These are phyloP conservation scores for Dynastes tityus DNA, from an alignment of 2,888 invertebrate genomes.

Conservation along the genomic window DNA sequence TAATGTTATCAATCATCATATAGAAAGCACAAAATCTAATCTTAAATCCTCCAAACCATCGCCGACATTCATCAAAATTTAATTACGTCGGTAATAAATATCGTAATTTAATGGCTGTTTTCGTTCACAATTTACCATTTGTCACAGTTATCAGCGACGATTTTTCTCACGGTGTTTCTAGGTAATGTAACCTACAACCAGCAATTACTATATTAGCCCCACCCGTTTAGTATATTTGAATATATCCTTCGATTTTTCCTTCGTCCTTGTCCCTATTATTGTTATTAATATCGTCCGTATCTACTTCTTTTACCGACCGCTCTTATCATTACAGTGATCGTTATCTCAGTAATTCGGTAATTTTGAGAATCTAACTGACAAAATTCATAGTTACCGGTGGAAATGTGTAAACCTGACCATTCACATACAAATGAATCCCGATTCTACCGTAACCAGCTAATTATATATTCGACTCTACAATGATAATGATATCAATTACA, in stretches of 20 bases:
- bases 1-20: constrained; percentile 30
- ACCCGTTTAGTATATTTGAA: constrained; percentile 13
- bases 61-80: constrained; percentile 21
- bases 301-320: background rate
- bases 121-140: constrained; percentile 29
- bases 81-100: constrained; percentile 21
- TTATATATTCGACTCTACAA: constrained; percentile 34
- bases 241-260: background rate
- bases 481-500: constrained; percentile 49
- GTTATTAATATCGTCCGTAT: background rate
- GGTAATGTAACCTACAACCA: background rate
- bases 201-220: constrained; percentile 31
- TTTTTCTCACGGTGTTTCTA: constrained; percentile 27
- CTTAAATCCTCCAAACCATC: constrained; percentile 5
- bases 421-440: constrained; percentile 29
- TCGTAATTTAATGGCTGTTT: constrained; percentile 24
- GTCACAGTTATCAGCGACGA: constrained; percentile 36
- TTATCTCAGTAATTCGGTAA: constrained; percentile 12
- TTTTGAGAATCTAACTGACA: constrained; percentile 35
- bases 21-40: constrained; percentile 17
- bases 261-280: background rate
- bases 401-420: constrained; percentile 14
- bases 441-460: constrained; percentile 35
- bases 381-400: constrained; percentile 22
- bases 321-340: constrained; percentile 6